A percentile compares a stretch with the other conserved stretches of the same genome.
Conservation (phyloP, 2,797 vertebrate genomes). For the Sebastes hopkinsi region DNA sequence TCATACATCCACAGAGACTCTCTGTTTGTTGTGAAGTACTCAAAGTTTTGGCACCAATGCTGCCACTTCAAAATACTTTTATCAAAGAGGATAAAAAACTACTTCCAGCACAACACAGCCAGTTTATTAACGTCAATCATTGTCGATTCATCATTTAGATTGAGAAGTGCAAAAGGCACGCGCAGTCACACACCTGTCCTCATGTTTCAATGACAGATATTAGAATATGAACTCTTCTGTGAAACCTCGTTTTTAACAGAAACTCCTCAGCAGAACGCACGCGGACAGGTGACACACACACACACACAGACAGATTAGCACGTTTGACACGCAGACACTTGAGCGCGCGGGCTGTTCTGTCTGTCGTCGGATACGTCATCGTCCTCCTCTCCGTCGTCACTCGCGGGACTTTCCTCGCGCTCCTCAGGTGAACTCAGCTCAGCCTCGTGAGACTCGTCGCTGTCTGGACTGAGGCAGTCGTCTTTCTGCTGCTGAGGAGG, state of each 20-base stretch:
- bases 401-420: slow-evolving; percentile 70
- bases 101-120: slow-evolving; percentile 64
- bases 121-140: slow-evolving; percentile 74
- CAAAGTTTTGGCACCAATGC: slow-evolving; percentile 75
- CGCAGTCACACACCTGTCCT: slow-evolving; percentile 75
- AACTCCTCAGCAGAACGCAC: slow-evolving; percentile 61
- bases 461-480: slow-evolving; percentile 69
- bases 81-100: slow-evolving; percentile 74
- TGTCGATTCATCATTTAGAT: slow-evolving; percentile 79
- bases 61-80: slow-evolving; percentile 72
- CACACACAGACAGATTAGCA: slow-evolving; percentile 67
- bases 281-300: slow-evolving; percentile 16
- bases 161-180: slow-evolving; percentile 85
- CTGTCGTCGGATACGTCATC: slow-evolving; percentile 64
- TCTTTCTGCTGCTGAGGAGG: slow-evolving; percentile 35
- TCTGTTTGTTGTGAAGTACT: slow-evolving; percentile 51
- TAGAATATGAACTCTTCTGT: slow-evolving; percentile 42
- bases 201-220: slow-evolving; percentile 52
- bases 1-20: slow-evolving; percentile 64
- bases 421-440: slow-evolving; percentile 74
- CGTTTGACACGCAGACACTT: slow-evolving; percentile 65
- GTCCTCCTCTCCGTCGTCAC: slow-evolving; percentile 70
- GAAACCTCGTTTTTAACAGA: slow-evolving; percentile 60
- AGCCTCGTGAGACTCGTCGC: slow-evolving; percentile 64
- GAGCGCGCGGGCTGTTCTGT: slow-evolving; percentile 55